Percentiles rank a stretch among this genome's conserved stretches.
Evolutionary conservation across 2,113 vertebrate species (phyloP).

Genomic region (Astur gentilis): DNA sequence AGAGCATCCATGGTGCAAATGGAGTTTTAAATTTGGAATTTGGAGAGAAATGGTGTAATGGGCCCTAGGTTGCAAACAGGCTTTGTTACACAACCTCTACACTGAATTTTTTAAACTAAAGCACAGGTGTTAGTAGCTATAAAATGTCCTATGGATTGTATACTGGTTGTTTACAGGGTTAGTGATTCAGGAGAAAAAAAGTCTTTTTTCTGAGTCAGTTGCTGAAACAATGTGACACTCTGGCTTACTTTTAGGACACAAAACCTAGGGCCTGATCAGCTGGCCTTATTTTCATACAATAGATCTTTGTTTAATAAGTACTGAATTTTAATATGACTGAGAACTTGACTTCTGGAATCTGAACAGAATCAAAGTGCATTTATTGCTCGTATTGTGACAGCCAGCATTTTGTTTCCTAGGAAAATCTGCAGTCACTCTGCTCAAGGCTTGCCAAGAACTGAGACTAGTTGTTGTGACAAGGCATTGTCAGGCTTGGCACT

Average conservation of each 20-base stretch:
- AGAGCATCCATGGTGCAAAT: not conserved
- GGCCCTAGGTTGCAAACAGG: not conserved
- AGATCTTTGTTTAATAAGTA: not conserved
- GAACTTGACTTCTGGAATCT: not conserved
- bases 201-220: not conserved
- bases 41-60: not conserved
- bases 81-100: not conserved
- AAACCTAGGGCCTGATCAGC: not conserved
- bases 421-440: not conserved
- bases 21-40: not conserved
- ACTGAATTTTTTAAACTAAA: not conserved
- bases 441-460: not conserved
- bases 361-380: not conserved
- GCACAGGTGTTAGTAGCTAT: not conserved
- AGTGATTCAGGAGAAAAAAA: not conserved
- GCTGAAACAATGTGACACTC: not conserved
- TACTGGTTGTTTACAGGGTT: not conserved
- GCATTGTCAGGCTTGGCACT: not conserved
- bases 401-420: not conserved
- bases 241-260: not conserved
- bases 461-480: conserved; percentile 37
- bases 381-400: not conserved
- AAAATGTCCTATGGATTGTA: not conserved
- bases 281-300: not conserved
- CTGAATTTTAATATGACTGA: not conserved